Conservation (phyloP, 2,888 invertebrate species). For the Melanchra persicariae region DNA sequence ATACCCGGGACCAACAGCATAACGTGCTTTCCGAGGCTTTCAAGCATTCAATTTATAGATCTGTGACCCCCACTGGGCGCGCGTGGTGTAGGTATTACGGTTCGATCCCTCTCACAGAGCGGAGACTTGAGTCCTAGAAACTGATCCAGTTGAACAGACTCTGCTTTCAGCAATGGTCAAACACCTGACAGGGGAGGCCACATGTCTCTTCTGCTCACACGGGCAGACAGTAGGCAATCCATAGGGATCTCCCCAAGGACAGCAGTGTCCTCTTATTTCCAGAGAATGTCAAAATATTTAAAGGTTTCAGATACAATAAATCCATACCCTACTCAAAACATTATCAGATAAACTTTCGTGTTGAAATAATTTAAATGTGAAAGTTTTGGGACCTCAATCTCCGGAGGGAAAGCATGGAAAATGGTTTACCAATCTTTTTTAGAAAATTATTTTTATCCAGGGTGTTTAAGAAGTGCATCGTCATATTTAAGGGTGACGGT, state of each 20-base stretch:
- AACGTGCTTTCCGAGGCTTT: too few species aligned
- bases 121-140: not conserved
- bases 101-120: not conserved
- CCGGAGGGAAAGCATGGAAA: constrained; percentile 13
- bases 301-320: constrained; percentile 18
- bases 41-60: not conserved
- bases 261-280: not conserved
- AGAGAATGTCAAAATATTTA: constrained; percentile 18
- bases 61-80: not conserved
- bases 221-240: not conserved
- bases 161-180: not conserved
- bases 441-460: too few species aligned
- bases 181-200: not conserved
- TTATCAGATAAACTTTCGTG: constrained; percentile 17
- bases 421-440: constrained; percentile 7
- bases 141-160: not conserved
- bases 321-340: constrained; percentile 34
- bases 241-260: not conserved
- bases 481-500: too few species aligned
- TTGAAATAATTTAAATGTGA: constrained; percentile 10
- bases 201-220: not conserved
- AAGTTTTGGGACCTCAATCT: constrained; percentile 36
- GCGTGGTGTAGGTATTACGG: not conserved
- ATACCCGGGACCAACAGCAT: too few species aligned
- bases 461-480: too few species aligned